Conservation (phyloP, 2,113 vertebrate species). For the Hylia prasina region DNA sequence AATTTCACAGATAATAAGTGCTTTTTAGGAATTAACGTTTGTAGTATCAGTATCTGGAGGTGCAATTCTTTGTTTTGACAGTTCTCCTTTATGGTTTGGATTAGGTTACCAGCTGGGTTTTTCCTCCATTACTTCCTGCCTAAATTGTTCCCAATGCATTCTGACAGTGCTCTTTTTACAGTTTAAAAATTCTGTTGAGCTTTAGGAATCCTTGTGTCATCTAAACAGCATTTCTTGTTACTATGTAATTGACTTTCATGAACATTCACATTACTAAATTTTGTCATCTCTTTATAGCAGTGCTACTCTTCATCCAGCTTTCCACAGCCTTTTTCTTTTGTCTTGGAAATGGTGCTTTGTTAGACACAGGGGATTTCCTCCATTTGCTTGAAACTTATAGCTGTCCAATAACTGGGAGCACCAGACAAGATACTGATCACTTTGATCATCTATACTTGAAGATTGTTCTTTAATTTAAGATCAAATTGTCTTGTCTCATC, state of each 20-base stretch:
- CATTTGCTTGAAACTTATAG: not conserved
- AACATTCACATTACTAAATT: not conserved
- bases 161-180: not conserved
- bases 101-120: not conserved
- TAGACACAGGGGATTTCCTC: not conserved
- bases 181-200: not conserved
- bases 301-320: not conserved
- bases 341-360: not conserved
- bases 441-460: slow-evolving; percentile 4
- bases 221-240: not conserved
- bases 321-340: not conserved
- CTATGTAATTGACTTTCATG: not conserved
- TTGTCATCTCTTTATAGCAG: not conserved
- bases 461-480: not conserved
- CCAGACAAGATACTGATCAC: not conserved
- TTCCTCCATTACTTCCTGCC: not conserved
- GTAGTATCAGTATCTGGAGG: not conserved
- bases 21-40: not conserved
- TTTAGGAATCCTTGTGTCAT: not conserved
- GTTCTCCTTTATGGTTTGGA: not conserved
- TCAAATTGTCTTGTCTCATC: not conserved
- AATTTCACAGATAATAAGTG: not conserved
- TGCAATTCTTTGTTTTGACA: not conserved
- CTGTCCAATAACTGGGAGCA: not conserved
- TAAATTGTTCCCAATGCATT: not conserved